Evolutionary conservation across 1,140 invertebrate genomes (phyloP).

Genomic region (Hylyphantes graminicola): DNA sequence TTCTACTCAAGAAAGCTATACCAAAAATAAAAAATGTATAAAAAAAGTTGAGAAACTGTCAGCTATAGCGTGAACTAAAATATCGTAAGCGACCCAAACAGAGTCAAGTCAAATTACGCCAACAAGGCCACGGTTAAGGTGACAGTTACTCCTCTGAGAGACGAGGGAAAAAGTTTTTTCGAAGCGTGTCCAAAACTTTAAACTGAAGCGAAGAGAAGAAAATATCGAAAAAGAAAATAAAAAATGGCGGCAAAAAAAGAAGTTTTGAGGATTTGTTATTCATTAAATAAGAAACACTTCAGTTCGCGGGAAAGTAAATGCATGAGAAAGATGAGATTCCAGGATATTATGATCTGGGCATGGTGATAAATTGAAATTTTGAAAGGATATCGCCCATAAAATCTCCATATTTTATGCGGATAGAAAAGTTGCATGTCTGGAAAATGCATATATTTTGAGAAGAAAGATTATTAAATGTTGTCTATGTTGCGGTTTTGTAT

Average conservation of each 20-base stretch:
- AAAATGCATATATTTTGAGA: not conserved
- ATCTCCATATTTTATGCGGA: constrained; percentile 36
- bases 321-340: constrained; percentile 13
- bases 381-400: constrained; percentile 11
- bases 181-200: constrained; percentile 37
- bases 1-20: constrained; percentile 2
- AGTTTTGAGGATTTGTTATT: constrained; percentile 43
- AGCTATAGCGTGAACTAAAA: constrained; percentile 1
- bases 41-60: not conserved
- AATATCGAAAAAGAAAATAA: not conserved
- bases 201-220: not conserved
- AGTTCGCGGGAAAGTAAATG: constrained; percentile 20
- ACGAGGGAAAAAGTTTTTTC: constrained; percentile 29
- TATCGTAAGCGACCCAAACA: constrained; percentile 18
- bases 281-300: constrained; percentile 50
- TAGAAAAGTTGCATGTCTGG: constrained; percentile 5
- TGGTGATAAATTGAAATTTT: constrained; percentile 41
- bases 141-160: constrained; percentile 37
- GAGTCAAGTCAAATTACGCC: constrained; percentile 50
- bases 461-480: not conserved
- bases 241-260: constrained; percentile 13
- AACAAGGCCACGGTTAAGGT: constrained; percentile 36
- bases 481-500: too few relatives aligned
- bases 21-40: constrained; percentile 1
- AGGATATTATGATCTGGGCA: constrained; percentile 10